Evolutionary conservation across 2,113 vertebrate genomes (phyloP), one percentile per base, ranked within the genome.

Genomic region (Thalassoma bifasciatum): DNA sequence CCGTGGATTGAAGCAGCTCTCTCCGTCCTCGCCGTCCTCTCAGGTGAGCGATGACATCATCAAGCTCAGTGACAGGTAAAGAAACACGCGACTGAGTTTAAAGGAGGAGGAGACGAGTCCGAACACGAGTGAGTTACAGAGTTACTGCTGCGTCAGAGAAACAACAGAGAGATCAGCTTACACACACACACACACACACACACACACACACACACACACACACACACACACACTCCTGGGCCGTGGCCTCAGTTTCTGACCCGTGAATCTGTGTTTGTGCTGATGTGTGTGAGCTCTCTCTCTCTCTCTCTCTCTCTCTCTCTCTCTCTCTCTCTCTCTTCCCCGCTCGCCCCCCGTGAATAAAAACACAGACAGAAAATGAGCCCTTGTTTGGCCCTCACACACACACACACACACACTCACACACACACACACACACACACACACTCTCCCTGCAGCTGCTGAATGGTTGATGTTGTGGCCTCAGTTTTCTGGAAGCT

Each of bases 171-270:
- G n/a, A n/a, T 77, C 63, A 75, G 60, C 71, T 62, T 66, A 75
- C 75, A 67, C 71, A 68, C 72, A 68, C 64, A 66, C 61, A 51
- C 63, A 66, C 62, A 59, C 46, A 47, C 52, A 19, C 62, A 44
- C 72, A 66, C 34, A 68, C 19, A 56, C 66, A 56, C 65, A 58
- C 57, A 54, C 34, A 65, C 50, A 23, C 52, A 63, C 64, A 59
- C 74, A 61, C 69, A 75, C 65, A 66, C 62, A 62, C 81, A 30
- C 77, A 81, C 80, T 87, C 81, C 21, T n/a, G 72, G 86, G 85
- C 73, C 60, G 2, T 69, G 73, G 65, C 77, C 84, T 75, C 49
- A 69, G 59, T 66, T 82, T 88, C 49, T 90, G 91, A 91, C 88
- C 86, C 85, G 66, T 82, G 63, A 19, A 79, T 74, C 64, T 72